Evolutionary conservation across 2,888 invertebrate species (phyloP), one percentile per base, ranked within the genome.

Genomic region (Drepanosiphum platanoidis): DNA sequence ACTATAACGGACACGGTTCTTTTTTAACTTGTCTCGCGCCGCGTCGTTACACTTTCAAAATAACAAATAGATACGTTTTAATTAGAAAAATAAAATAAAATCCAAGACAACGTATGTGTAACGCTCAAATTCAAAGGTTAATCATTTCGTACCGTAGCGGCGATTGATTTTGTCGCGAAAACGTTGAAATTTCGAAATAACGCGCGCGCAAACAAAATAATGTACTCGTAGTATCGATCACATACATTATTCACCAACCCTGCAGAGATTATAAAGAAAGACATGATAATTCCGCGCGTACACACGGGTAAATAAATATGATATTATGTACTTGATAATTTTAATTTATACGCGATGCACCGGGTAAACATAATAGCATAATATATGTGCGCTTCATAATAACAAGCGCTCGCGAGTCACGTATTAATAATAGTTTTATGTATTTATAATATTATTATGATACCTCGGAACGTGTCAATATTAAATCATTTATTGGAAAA

Each of bases 1-100:
- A 32, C n/a, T 34, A 70, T 27, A 39, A 46, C 72, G 58, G 58
- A 58, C 58, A 8, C 32, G 9, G 1, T 80, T 80, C 46, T 81
- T 83, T 64, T 61, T 61, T 42, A 30, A 9, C 39, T 18, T 46
- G 4, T n/a, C 34, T 13, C 64, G 11, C 74, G 58, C 36, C 30
- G 58, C 74, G 58, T 58, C 30, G 58, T 71, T 36, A 27, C 52
- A 75, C 52, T 64, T 52, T 66, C 18, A 66, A 80, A 68, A 52
- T 71, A 30, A 74, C 42, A 32, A 61, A 61, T 34, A 58, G 9
- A 30, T 70, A 80, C 39, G 36, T 81, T 81, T 58, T 81, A 81
- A 74, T 83, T 83, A 39, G 30, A 46, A 36, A 39, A 71, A 27
- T 3, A 71, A 68, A 68, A n/a, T n/a, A n/a, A n/a, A n/a, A n/a